Evolutionary conservation across 2,888 invertebrate genomes (phyloP), one percentile per base, ranked within the genome.

Genomic region (Lycia hirtaria): DNA sequence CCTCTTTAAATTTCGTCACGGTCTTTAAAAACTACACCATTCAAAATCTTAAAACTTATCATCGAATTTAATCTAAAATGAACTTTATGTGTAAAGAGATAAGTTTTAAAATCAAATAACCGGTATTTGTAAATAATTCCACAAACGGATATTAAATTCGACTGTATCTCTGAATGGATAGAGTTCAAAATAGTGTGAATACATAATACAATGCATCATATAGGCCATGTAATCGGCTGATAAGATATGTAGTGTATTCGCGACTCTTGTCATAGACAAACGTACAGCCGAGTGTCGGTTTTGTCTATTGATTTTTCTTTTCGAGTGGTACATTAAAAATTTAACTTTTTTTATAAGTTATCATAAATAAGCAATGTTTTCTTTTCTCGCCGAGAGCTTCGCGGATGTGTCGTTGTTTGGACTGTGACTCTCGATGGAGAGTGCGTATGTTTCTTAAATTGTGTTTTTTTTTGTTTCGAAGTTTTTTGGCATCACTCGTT

Each of bases 231-330:
- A 47, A 58, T 56, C 38, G n/a, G 3, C 2, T 55, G 67, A 67
- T 67, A 59, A 60, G 68, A 67, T 68, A 64, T 52, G 41, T 51
- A 67, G 65, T 67, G 22, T 49, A 43, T 58, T 56, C 60, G 60
- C 60, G 64, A 48, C 55, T 28, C 40, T 62, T 38, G 58, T 55
- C 28, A 41, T 35, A 37, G 56, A 38, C 52, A 56, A 45, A 50
- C 62, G 54, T 55, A 26, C 48, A 32, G 17, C 17, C 14, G 35
- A 26, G 37, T 35, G 17, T 22, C 3, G 17, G 1, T 35, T 17
- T 2, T 19, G 12, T n/a, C n/a, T n/a, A n/a, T n/a, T n/a, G n/a
- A n/a, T n/a, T n/a, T n/a, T n/a, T n/a, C n/a, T n/a, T n/a, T n/a
- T n/a, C n/a, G n/a, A n/a, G n/a, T n/a, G n/a, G n/a, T n/a, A n/a